These are phyloP conservation scores for Philotrypesis tridentata DNA, from an alignment of 1,140 invertebrate genomes.

Conservation along the genomic window DNA sequence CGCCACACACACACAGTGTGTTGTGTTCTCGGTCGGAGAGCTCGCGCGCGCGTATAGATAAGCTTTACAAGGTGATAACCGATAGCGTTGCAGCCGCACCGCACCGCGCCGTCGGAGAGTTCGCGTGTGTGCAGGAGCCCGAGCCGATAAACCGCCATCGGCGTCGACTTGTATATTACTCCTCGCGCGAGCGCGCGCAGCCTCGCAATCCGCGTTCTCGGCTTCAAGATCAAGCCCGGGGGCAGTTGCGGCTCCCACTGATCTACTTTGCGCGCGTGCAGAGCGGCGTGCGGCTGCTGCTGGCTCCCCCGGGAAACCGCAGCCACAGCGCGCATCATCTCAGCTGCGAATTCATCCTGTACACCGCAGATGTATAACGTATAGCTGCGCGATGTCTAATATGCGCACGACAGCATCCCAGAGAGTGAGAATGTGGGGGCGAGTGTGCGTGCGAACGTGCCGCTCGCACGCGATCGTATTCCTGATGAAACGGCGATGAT, in stretches of 20 bases:
- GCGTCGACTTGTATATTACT: neutral
- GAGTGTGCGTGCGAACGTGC: neutral
- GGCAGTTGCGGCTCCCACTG: neutral
- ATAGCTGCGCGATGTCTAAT: no score
- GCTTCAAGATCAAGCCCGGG: neutral
- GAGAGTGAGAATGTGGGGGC: no score
- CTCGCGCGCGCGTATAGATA: neutral
- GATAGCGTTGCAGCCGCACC: neutral
- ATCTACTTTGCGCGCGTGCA: neutral
- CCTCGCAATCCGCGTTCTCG: neutral
- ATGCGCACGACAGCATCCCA: no score
- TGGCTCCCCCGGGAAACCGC: neutral
- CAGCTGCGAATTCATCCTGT: no score
- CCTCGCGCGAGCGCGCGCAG: neutral
- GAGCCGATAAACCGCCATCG: neutral
- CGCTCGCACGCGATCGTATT: neutral
- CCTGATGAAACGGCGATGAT: neutral
- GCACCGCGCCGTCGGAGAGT: neutral
- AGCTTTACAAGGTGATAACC: slow-evolving; percentile 16
- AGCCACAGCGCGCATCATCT: no score
- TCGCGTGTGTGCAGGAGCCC: neutral
- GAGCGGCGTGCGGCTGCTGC: no score
- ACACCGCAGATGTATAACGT: no score
- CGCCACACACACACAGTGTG: no score
- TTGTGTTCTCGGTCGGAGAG: no score